phyloP scores from a whole-genome alignment of 2,797 vertebrate species.

The Sebastes kiyomatsui region DNA sequence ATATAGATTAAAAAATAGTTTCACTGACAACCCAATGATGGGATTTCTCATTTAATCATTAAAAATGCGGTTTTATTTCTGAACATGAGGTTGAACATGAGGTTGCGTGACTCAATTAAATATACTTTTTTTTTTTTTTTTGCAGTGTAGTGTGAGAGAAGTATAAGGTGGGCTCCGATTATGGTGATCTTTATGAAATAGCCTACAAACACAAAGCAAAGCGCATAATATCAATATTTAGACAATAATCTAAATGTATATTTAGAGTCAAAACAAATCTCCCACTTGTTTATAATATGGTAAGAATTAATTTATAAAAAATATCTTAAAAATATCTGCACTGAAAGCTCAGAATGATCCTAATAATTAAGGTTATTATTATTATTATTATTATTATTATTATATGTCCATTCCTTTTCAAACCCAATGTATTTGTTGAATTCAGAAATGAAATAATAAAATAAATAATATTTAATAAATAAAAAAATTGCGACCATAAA shows the following conservation, averaged over 20 bases:
- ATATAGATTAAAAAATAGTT: not conserved
- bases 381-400: not conserved
- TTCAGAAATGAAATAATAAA: not conserved
- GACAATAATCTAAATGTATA: not conserved
- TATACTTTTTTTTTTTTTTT: not conserved
- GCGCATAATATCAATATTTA: not conserved
- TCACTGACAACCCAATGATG: not conserved
- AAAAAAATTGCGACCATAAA: not conserved
- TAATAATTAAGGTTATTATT: too few species aligned
- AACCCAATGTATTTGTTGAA: not conserved
- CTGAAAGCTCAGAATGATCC: not conserved
- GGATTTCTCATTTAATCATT: not conserved
- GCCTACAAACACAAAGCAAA: not conserved
- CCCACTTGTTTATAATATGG: not conserved
- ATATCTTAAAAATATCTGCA: not conserved
- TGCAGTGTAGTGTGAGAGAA: slow-evolving; percentile 1
- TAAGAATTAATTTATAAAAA: not conserved
- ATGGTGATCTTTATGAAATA: slow-evolving; percentile 1
- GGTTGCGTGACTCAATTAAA: not conserved
- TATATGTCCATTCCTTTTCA: not conserved
- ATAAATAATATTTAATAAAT: not conserved
- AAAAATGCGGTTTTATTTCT: not conserved
- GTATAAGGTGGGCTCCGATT: slow-evolving; percentile 1
- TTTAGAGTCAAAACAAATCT: not conserved
- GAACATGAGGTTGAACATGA: not conserved